Evolutionary conservation across 2,797 vertebrate species (phyloP).

Genomic region (Anguilla pacifica): DNA sequence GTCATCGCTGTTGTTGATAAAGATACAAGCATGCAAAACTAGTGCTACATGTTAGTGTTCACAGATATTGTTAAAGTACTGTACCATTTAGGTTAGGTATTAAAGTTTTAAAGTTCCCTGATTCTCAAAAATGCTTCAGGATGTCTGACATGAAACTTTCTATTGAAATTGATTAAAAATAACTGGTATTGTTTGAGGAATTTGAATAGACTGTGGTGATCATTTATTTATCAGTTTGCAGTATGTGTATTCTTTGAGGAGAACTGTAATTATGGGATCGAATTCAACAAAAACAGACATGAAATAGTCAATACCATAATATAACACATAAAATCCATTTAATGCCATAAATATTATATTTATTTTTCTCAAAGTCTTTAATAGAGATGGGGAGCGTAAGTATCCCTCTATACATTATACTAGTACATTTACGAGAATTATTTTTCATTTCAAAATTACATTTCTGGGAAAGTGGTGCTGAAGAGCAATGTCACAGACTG

Average conservation of each 20-base stretch:
- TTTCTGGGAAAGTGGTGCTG: background rate
- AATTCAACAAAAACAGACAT: background rate
- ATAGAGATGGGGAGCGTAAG: background rate
- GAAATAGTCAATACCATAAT: background rate
- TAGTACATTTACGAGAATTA: background rate
- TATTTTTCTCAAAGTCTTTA: background rate
- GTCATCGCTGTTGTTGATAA: background rate
- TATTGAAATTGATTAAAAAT: background rate
- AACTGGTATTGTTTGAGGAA: background rate
- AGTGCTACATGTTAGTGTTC: background rate
- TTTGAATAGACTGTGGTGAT: background rate
- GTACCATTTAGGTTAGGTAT: too few species aligned
- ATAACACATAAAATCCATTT: background rate
- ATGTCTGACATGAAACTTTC: background rate
- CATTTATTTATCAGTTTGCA: constrained; percentile 6
- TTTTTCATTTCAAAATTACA: background rate
- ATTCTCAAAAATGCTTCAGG: background rate
- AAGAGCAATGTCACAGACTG: background rate
- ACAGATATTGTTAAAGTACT: too few species aligned
- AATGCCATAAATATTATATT: background rate
- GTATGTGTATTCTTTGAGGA: background rate
- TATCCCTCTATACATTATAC: background rate
- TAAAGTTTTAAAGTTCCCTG: too few species aligned
- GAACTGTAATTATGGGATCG: background rate
- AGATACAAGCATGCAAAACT: background rate